phyloP scores from a whole-genome alignment of 1,140 invertebrate genomes.

The Paralvinella palmiformis region DNA sequence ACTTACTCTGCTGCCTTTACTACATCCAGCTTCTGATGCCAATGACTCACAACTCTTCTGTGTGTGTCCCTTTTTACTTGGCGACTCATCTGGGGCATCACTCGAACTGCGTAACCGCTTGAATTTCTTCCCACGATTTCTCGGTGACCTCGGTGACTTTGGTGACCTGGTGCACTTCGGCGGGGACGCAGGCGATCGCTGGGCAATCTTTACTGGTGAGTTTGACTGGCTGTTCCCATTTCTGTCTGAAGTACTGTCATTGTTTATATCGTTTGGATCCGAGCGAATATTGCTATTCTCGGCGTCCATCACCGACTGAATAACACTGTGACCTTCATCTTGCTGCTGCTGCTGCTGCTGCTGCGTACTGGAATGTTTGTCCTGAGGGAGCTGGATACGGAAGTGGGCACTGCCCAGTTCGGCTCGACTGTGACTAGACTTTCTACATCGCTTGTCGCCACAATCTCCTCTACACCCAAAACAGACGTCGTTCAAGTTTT shows the following conservation, averaged over 20 bases:
- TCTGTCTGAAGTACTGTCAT: slow-evolving; percentile 10
- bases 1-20: too few species aligned
- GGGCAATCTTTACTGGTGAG: background rate
- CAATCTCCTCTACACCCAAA: slow-evolving; percentile 46
- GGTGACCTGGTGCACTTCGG: background rate
- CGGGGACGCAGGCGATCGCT: too few species aligned
- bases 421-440: background rate
- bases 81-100: background rate
- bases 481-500: slow-evolving; percentile 45
- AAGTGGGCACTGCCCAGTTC: background rate
- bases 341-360: slow-evolving; percentile 27
- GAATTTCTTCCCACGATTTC: slow-evolving; percentile 1
- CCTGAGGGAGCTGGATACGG: background rate
- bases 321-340: too few species aligned
- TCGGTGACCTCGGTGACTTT: background rate
- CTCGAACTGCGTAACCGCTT: background rate
- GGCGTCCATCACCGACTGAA: too few species aligned
- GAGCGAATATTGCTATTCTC: slow-evolving; percentile 37
- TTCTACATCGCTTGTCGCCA: slow-evolving; percentile 29
- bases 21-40: too few species aligned
- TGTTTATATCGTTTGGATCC: slow-evolving; percentile 24
- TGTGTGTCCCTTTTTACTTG: background rate
- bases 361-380: background rate
- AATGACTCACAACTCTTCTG: background rate
- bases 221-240: background rate